These are phyloP conservation scores for Rhagoletis zephyria DNA, from an alignment of 1,140 invertebrate genomes.

Conservation along the genomic window DNA sequence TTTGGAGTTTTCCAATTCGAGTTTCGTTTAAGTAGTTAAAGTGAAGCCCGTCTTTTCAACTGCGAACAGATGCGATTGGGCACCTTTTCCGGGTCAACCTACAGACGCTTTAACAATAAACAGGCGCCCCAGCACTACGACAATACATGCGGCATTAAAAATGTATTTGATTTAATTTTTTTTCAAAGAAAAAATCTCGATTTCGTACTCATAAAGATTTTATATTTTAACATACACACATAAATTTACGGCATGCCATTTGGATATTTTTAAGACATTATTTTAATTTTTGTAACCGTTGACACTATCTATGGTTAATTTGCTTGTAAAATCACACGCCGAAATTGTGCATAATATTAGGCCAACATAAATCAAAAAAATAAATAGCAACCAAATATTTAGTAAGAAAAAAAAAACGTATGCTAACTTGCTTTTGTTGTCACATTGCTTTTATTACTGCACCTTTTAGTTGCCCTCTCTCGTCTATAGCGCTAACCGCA, in stretches of 20 bases:
- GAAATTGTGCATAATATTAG: not conserved
- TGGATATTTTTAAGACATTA: not conserved
- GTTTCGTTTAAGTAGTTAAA: not conserved
- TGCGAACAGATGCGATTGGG: no score
- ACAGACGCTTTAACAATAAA: not conserved
- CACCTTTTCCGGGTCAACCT: constrained; percentile 39
- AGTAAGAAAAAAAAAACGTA: not conserved
- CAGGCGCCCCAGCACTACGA: not conserved
- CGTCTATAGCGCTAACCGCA: not conserved
- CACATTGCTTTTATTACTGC: not conserved
- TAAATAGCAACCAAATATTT: not conserved
- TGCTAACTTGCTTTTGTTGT: not conserved
- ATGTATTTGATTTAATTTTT: no score
- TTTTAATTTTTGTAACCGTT: not conserved
- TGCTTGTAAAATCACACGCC: not conserved
- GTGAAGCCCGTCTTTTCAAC: not conserved
- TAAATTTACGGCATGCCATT: not conserved
- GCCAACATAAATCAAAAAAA: not conserved
- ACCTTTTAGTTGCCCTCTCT: not conserved
- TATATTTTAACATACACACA: not conserved
- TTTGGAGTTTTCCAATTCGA: not conserved
- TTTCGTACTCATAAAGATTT: not conserved
- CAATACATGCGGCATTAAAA: no score
- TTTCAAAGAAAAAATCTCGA: not conserved
- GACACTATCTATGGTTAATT: not conserved